phyloP scores from a whole-genome alignment of 1,140 invertebrate genomes.

The Dendrolimus punctatus region DNA sequence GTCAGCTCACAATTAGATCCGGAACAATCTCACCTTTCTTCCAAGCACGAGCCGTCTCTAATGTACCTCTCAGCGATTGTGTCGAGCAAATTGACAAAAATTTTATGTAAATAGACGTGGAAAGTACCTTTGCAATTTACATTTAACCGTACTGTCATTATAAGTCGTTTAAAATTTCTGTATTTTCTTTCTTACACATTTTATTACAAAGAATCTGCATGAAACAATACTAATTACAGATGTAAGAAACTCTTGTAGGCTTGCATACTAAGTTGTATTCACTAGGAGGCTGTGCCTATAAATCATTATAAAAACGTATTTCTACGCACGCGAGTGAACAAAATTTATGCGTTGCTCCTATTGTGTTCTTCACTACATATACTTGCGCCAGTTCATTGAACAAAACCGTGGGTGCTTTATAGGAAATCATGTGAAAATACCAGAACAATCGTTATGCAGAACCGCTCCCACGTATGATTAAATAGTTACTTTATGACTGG shows the following conservation, averaged over 20 bases:
- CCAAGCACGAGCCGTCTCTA: conserved; percentile 35
- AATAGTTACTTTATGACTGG: conserved; percentile 20
- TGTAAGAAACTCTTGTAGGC: too few species aligned
- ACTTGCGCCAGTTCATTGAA: conserved; percentile 11
- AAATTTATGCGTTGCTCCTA: conserved; percentile 9
- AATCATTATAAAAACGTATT: conserved; percentile 6
- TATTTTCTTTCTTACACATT: too few species aligned
- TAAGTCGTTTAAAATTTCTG: too few species aligned
- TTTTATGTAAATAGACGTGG: too few species aligned
- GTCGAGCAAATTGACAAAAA: conserved; percentile 6
- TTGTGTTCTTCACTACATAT: conserved; percentile 10
- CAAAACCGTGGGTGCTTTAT: conserved; percentile 27
- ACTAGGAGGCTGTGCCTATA: background rate
- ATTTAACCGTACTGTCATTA: too few species aligned
- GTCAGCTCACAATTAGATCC: conserved; percentile 53
- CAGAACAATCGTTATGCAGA: conserved; percentile 26
- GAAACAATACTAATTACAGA: too few species aligned
- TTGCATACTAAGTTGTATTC: too few species aligned
- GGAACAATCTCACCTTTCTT: conserved; percentile 41
- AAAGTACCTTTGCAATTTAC: too few species aligned
- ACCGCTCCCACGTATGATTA: conserved; percentile 25
- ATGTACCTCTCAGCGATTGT: conserved; percentile 19
- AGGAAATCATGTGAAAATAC: conserved; percentile 41
- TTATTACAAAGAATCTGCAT: too few species aligned
- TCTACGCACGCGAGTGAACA: background rate